Conservation (phyloP, 2,888 invertebrate species). For the Phortica magna region DNA sequence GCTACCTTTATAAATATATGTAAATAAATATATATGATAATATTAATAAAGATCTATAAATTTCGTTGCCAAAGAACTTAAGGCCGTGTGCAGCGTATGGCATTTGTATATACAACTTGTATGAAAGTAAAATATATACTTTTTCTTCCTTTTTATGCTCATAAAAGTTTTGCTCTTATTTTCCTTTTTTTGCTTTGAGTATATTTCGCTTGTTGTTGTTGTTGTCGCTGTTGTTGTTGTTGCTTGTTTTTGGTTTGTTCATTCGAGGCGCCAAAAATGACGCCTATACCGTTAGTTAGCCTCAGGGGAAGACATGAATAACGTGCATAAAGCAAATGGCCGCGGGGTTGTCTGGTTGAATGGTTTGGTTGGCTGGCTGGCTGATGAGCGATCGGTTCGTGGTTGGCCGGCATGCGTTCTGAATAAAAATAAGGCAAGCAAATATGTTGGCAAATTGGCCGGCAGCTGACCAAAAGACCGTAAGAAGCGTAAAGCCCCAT, state of each 20-base stretch:
- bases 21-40: too few species aligned
- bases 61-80: too few species aligned
- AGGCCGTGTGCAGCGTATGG: too few species aligned
- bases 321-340: not conserved
- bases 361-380: too few species aligned
- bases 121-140: not conserved
- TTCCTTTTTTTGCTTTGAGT: not conserved
- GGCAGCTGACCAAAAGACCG: not conserved
- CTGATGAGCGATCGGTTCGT: too few species aligned
- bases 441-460: not conserved
- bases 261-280: slow-evolving; percentile 2
- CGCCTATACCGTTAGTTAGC: not conserved
- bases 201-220: not conserved
- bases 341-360: not conserved
- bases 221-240: not conserved
- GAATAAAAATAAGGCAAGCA: not conserved
- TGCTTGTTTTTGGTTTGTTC: not conserved
- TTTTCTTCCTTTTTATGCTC: not conserved
- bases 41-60: too few species aligned
- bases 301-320: not conserved
- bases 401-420: too few species aligned
- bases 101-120: too few species aligned
- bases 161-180: not conserved
- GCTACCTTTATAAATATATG: too few species aligned
- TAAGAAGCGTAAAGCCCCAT: too few species aligned